Base-by-base conservation (phyloP, 2,888 invertebrate genomes). In the Euphydryas editha region DNA sequence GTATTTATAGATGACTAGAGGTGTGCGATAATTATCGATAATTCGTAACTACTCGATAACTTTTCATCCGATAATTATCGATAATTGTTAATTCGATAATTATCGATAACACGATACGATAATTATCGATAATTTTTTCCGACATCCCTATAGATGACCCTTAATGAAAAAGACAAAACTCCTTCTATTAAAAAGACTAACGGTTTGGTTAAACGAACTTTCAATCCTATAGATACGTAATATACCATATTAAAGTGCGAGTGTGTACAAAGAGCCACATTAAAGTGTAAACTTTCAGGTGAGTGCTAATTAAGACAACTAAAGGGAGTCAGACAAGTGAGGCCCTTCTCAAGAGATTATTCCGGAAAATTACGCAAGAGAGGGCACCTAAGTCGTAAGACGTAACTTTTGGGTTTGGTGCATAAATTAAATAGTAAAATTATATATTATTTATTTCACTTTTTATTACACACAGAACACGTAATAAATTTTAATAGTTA, bases 341-440 rank as follows among this genome's bases (percentile, higher is more conserved):
- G 84, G 86, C 80, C 81, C 80, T 69, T 82, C 87, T 88, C 85
- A 85, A 83, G 84, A 83, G 86, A 87, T 89, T 90, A 87, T 90
- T 90, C 86, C 86, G 80, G 79, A 84, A 87, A 89, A 88, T 90
- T 90, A 88, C 88, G 86, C 88, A 85, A 83, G 79, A 83, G 82
- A 85, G 79, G 81, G 80, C 81, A 80, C 82, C 85, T 86, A 83
- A 85, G 86, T 84, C 84, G 82, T 75, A 78, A 73, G 84, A 83
- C 81, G 86, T 85, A 79, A 74, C 79, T 80, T 80, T 74, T 68
- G 70, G 68, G 65, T 63, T 67, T 70, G 65, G 73, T 44, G 17
- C 65, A 76, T 47, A 24, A 24, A 24, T 44, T 17, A 21, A 15
- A 24, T 21, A 13, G 1, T 13, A 21, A 1, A 15, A 21, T 51